A percentile compares a stretch with the other conserved stretches of the same genome.
Conservation (phyloP, 1,140 invertebrate genomes). For the Aphidius ervi region DNA sequence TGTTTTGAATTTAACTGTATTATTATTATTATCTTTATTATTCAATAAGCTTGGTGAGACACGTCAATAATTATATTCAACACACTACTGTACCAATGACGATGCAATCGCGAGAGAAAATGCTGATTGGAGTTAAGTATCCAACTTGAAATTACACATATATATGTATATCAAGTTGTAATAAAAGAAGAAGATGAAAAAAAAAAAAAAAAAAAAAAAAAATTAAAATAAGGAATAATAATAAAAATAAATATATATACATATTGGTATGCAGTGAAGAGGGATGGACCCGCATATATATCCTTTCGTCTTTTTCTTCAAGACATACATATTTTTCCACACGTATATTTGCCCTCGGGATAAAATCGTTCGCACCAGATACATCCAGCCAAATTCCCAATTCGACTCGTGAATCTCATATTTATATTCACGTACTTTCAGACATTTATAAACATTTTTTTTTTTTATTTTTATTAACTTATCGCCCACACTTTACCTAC, state of each 20-base stretch:
- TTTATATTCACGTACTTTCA: background rate
- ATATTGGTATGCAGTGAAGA: slow-evolving; percentile 9
- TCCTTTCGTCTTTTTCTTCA: slow-evolving; percentile 16
- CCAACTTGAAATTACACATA: background rate
- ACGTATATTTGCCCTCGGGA: slow-evolving; percentile 1
- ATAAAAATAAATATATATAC: no score
- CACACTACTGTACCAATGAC: background rate
- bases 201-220: slow-evolving; percentile 3
- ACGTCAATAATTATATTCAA: slow-evolving; percentile 17
- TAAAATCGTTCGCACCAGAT: background rate
- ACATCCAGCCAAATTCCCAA: slow-evolving; percentile 16
- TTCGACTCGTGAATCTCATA: slow-evolving; percentile 15
- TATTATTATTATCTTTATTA: background rate
- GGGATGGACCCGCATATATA: slow-evolving; percentile 25
- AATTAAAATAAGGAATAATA: background rate
- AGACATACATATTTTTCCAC: background rate
- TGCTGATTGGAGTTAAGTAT: slow-evolving; percentile 38
- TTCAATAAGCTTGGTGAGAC: slow-evolving; percentile 1
- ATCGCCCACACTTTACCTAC: slow-evolving; percentile 1
- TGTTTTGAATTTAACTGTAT: no score
- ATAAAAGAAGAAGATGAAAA: slow-evolving; percentile 9
- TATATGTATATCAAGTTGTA: background rate
- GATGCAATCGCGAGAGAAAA: slow-evolving; percentile 10
- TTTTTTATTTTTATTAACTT: slow-evolving; percentile 6
- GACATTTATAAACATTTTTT: background rate